phyloP scores from a whole-genome alignment of 2,888 invertebrate genomes.

The Germaria angustata region DNA sequence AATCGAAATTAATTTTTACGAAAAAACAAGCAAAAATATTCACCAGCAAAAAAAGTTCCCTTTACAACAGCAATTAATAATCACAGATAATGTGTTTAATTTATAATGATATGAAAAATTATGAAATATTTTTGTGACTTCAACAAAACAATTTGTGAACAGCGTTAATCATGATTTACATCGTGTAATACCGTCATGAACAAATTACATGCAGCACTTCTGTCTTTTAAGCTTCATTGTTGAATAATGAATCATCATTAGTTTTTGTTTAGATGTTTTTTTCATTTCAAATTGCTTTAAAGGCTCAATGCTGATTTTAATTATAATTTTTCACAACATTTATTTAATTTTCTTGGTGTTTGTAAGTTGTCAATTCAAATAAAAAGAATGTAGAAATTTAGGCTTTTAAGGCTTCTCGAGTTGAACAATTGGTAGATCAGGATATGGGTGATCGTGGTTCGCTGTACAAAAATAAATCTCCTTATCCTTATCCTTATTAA shows the following conservation, averaged over 20 bases:
- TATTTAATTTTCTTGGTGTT: background rate
- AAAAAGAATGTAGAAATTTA: no score
- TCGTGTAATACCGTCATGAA: background rate
- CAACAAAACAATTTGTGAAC: constrained; percentile 9
- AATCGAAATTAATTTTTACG: background rate
- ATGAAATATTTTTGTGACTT: constrained; percentile 7
- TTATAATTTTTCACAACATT: background rate
- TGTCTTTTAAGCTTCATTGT: background rate
- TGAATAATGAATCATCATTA: background rate
- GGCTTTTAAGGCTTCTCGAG: no score
- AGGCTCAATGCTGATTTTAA: background rate
- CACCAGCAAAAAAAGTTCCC: background rate
- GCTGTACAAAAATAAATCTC: no score
- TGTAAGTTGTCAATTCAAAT: background rate
- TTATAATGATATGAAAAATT: background rate
- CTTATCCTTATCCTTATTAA: no score
- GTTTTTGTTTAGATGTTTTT: background rate
- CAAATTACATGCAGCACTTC: background rate
- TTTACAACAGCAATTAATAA: background rate
- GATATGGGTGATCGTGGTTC: no score
- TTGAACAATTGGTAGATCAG: no score
- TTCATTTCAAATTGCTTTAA: background rate
- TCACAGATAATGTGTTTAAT: background rate
- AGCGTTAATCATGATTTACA: constrained; percentile 5
- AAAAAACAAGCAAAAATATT: background rate